These are phyloP conservation scores for Lutraria rhynchaena DNA, from an alignment of 1,140 invertebrate genomes.

Conservation along the genomic window DNA sequence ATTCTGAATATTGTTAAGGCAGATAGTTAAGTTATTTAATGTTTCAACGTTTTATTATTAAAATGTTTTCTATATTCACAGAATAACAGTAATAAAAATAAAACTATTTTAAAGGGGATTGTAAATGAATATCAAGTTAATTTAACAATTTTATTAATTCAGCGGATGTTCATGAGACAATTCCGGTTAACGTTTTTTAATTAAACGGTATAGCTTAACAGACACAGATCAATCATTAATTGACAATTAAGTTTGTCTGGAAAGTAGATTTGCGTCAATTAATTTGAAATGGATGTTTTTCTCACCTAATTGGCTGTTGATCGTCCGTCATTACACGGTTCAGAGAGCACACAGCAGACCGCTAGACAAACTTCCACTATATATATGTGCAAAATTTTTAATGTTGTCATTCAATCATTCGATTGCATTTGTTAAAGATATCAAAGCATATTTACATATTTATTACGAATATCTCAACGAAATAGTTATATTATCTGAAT, in stretches of 20 bases:
- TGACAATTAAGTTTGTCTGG: slow-evolving; percentile 20
- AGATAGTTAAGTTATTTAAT: too few species aligned
- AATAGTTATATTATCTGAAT: neutral
- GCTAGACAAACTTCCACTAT: neutral
- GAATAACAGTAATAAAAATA: too few species aligned
- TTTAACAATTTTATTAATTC: too few species aligned
- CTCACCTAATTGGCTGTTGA: slow-evolving; percentile 10
- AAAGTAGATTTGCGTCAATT: neutral
- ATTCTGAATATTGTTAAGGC: too few species aligned
- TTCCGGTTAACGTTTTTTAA: too few species aligned
- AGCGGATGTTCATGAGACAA: too few species aligned
- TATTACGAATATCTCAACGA: neutral
- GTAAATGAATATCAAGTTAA: too few species aligned
- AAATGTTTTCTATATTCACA: too few species aligned
- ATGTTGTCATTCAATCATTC: neutral
- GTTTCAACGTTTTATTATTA: too few species aligned
- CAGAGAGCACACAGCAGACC: neutral
- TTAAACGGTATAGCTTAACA: neutral
- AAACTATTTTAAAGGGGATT: too few species aligned
- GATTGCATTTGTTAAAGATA: neutral
- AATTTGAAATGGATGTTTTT: slow-evolving; percentile 1
- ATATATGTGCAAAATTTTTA: neutral
- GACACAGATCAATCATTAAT: slow-evolving; percentile 16
- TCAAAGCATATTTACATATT: neutral
- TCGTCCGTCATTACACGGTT: slow-evolving; percentile 19